A percentile compares a stretch with the other conserved stretches of the same genome.
phyloP scores from a whole-genome alignment of 2,113 vertebrate species.

The Phaetusa simplex region DNA sequence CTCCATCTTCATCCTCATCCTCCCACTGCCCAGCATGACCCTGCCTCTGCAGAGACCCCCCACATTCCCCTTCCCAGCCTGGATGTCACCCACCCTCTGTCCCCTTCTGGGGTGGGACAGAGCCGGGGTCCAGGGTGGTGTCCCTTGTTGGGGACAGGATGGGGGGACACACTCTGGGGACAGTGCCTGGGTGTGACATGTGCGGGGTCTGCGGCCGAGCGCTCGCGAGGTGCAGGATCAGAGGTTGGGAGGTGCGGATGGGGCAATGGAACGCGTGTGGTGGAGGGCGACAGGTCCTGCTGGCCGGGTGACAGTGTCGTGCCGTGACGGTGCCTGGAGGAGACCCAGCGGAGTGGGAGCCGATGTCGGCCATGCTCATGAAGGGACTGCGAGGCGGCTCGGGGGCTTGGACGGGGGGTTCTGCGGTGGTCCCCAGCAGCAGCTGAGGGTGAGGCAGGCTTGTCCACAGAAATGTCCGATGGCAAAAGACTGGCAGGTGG shows the following conservation, averaged over 20 bases:
- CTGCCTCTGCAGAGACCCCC: not conserved
- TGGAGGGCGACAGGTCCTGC: fast-evolving
- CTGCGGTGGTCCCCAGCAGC: not conserved
- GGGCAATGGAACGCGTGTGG: fast-evolving
- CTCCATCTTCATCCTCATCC: not conserved
- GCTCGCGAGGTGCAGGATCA: fast-evolving
- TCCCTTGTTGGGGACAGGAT: fast-evolving
- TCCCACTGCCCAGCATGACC: not conserved
- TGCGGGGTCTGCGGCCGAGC: fast-evolving
- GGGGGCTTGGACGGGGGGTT: not conserved
- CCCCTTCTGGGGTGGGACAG: not conserved
- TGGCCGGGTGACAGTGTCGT: not conserved
- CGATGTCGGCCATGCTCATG: fast-evolving
- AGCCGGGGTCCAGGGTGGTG: not conserved
- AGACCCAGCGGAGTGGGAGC: not conserved
- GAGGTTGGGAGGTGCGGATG: not conserved
- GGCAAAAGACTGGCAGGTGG: not conserved
- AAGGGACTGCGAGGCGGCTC: fast-evolving
- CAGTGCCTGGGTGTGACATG: fast-evolving
- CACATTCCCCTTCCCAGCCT: not conserved
- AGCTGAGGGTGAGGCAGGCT: not conserved
- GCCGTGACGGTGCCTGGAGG: not conserved
- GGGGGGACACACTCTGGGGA: fast-evolving
- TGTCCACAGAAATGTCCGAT: fast-evolving
- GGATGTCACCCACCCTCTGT: not conserved